Evolutionary conservation across 2,113 vertebrate species (phyloP).

Genomic region (Hypocryptadius cinnamomeus): DNA sequence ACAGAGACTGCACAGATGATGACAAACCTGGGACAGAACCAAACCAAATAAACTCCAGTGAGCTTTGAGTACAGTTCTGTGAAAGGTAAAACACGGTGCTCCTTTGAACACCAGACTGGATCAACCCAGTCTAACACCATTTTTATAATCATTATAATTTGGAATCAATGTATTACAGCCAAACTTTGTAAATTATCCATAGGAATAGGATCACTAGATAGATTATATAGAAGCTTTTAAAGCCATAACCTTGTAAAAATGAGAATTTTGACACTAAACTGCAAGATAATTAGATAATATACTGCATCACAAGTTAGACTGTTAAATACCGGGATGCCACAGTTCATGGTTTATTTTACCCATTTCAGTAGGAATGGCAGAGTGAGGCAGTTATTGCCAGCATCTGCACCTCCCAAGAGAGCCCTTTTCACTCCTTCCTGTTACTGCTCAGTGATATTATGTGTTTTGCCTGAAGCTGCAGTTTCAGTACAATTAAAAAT

Average conservation of each 20-base stretch:
- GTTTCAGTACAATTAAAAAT: neutral
- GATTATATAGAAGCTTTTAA: neutral
- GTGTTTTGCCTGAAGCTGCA: neutral
- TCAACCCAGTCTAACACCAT: neutral
- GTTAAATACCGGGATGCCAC: neutral
- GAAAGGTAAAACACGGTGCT: neutral
- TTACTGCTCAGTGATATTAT: neutral
- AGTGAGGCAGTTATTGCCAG: neutral
- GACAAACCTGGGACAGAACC: constrained; percentile 70
- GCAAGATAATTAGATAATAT: neutral
- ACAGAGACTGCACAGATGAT: constrained; percentile 78
- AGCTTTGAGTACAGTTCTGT: neutral
- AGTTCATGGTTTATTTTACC: neutral
- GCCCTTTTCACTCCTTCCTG: neutral
- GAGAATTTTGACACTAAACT: neutral
- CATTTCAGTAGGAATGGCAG: neutral
- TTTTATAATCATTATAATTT: neutral
- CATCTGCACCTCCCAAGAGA: neutral
- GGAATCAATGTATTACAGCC: neutral
- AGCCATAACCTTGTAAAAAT: neutral
- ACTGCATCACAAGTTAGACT: neutral
- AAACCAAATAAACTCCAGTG: neutral
- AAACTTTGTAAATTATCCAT: neutral
- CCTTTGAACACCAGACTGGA: neutral
- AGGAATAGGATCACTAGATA: neutral